Evolutionary conservation across 2,888 invertebrate species (phyloP).

Genomic region (Lasioglossum morio): DNA sequence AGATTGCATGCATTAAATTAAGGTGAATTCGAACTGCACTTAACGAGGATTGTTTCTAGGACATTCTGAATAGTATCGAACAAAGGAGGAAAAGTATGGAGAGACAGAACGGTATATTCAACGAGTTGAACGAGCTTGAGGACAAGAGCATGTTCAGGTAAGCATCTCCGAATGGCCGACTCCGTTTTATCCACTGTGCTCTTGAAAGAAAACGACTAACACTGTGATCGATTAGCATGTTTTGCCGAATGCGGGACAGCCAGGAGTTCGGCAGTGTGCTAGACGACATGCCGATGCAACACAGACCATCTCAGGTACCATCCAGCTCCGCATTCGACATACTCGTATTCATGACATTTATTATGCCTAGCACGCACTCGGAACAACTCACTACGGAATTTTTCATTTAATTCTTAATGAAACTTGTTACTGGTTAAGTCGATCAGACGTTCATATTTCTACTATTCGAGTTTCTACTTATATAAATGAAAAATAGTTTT

Average conservation of each 20-base stretch:
- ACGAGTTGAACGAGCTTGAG: conserved; percentile 78
- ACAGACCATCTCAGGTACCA: conserved; percentile 77
- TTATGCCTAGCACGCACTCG: not conserved
- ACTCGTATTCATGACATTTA: not conserved
- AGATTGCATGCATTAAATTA: not conserved
- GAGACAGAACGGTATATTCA: conserved; percentile 78
- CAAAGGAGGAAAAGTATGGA: conserved; percentile 82
- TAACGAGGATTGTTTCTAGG: conserved; percentile 70
- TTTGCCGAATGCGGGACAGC: conserved; percentile 74
- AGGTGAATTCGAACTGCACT: not conserved
- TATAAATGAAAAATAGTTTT: not conserved
- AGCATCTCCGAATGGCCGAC: not conserved
- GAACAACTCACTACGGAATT: not conserved
- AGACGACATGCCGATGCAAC: conserved; percentile 79
- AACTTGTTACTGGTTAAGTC: not conserved
- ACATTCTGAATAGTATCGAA: conserved; percentile 82
- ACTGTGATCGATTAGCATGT: not conserved
- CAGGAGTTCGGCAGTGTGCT: conserved; percentile 79
- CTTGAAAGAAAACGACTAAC: not conserved
- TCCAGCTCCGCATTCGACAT: not conserved
- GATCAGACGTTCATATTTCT: not conserved
- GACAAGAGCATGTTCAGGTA: conserved; percentile 71
- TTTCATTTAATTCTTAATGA: not conserved
- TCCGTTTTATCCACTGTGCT: too few species aligned
- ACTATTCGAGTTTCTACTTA: not conserved